A percentile compares a stretch with the other conserved stretches of the same genome.
phyloP scores from a whole-genome alignment of 2,888 invertebrate species.

The Drosophila neoperkinsi region DNA sequence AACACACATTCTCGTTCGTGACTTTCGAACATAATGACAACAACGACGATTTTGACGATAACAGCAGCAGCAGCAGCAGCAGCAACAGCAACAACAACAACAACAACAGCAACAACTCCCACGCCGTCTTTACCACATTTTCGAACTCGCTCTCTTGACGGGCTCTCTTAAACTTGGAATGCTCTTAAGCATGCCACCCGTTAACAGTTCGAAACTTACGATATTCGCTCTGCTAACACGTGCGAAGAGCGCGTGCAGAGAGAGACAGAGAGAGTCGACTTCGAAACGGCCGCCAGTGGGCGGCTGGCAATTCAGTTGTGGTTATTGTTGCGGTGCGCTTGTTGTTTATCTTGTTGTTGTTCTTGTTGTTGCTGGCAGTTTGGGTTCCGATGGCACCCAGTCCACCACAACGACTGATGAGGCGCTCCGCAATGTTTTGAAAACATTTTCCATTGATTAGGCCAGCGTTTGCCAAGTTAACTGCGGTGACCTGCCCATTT shows the following conservation, averaged over 20 bases:
- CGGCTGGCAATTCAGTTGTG: slow-evolving; percentile 14
- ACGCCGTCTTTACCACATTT: slow-evolving; percentile 41
- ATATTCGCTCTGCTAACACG: slow-evolving; percentile 64
- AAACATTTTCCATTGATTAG: slow-evolving; percentile 67
- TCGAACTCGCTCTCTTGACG: slow-evolving; percentile 61
- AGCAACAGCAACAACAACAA: slow-evolving; percentile 23
- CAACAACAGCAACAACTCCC: slow-evolving; percentile 31
- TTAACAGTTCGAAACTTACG: slow-evolving; percentile 48
- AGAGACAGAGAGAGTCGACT: slow-evolving; percentile 20
- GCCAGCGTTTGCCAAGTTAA: slow-evolving; percentile 36
- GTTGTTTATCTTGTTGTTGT: slow-evolving; percentile 46
- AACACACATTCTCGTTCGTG: slow-evolving; percentile 46
- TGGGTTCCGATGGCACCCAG: slow-evolving; percentile 1
- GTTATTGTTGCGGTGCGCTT: slow-evolving; percentile 45
- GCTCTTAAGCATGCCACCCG: slow-evolving; percentile 46
- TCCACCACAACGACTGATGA: slow-evolving; percentile 17
- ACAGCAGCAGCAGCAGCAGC: slow-evolving; percentile 22
- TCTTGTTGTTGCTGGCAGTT: slow-evolving; percentile 12
- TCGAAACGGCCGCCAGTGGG: slow-evolving; percentile 42
- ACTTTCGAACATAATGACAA: slow-evolving; percentile 59
- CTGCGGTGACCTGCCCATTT: slow-evolving; percentile 15
- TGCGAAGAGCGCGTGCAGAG: slow-evolving; percentile 10
- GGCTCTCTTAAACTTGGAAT: slow-evolving; percentile 64
- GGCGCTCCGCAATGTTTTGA: slow-evolving; percentile 59
- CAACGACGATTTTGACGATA: slow-evolving; percentile 32